These are phyloP conservation scores for Pachyuromys duprasi DNA, from an alignment of 2,797 vertebrate genomes.

Conservation along the genomic window DNA sequence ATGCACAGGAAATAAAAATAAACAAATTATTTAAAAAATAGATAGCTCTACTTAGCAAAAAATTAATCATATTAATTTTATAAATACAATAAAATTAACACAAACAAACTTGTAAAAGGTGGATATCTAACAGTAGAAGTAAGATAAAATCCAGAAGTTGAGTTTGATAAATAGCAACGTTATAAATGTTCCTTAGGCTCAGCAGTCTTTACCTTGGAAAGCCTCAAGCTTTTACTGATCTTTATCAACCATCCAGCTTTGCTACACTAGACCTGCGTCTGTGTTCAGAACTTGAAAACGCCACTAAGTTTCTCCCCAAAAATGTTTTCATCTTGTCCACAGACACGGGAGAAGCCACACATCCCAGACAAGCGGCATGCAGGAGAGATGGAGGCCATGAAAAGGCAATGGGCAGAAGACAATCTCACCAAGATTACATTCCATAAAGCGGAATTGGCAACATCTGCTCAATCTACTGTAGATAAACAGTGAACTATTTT, in stretches of 20 bases:
- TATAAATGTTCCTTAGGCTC: neutral
- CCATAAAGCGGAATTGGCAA: conserved; percentile 87
- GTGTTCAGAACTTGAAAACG: conserved; percentile 16
- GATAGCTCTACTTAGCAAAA: too few relatives aligned
- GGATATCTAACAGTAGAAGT: neutral
- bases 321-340: conserved; percentile 49
- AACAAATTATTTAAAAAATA: too few relatives aligned
- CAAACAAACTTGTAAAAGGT: neutral
- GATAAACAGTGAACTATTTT: conserved; percentile 90
- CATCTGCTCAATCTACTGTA: conserved; percentile 90
- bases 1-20: too few relatives aligned
- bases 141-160: conserved; percentile 31
- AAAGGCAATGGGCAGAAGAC: conserved; percentile 85
- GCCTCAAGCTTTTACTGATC: neutral
- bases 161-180: neutral
- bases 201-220: neutral
- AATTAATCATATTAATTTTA: neutral
- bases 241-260: neutral
- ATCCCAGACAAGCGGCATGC: conserved; percentile 58
- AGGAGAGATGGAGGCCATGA: conserved; percentile 78
- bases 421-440: conserved; percentile 85
- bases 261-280: neutral
- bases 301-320: conserved; percentile 50
- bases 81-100: neutral
- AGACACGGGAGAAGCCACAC: conserved; percentile 56